Base-by-base conservation (phyloP, 2,113 vertebrate species). In the Ictalurus punctatus region DNA sequence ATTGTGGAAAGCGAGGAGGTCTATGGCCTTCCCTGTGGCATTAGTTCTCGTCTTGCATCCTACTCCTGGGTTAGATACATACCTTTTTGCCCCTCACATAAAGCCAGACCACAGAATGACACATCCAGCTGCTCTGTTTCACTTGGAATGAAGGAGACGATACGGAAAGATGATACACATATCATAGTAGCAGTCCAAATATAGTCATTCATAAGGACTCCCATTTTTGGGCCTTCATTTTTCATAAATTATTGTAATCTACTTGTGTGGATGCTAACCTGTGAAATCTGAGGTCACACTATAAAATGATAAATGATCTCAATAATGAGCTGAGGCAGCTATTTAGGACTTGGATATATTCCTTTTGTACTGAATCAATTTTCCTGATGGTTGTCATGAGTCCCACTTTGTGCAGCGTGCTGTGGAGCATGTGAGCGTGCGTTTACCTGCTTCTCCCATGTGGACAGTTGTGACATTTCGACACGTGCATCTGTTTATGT, bases 21-120 rank as follows among this genome's bases (percentile, higher is more conserved):
- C 90, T 99, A 99, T 65, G 86, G 94, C 87, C 94, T 99, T 74
- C 98, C 98, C 0, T 98, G 97, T 85, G 96, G 97, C 44, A 94
- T 98, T 27, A 96, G 94, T 84, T 95, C 95, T 48, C 93, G 88
- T 91, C 81, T 95, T 69, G 96, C 96, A 0, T 58, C 92, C 0
- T 91, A 87, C 52, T 91, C 96, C 69, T 98, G 96, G 94, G 56
- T 95, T 84, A 94, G 0, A 6, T 94, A 92, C 89, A 89, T 99
- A 6, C 98, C 97, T 0, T 95, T 96, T 93, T 99, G 97, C 90
- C 98, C 98, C n/a, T 93, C 92, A 30, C 88, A 65, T 23, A 87
- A 67, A 34, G 6, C 91, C 4, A 25, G 5, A 0, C 2, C 85
- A 65, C 27, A 89, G 59, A 88, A 90, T 4, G 85, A 59, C 30